Conservation (phyloP, 2,888 invertebrate genomes). For the Amphiduros pacificus region DNA sequence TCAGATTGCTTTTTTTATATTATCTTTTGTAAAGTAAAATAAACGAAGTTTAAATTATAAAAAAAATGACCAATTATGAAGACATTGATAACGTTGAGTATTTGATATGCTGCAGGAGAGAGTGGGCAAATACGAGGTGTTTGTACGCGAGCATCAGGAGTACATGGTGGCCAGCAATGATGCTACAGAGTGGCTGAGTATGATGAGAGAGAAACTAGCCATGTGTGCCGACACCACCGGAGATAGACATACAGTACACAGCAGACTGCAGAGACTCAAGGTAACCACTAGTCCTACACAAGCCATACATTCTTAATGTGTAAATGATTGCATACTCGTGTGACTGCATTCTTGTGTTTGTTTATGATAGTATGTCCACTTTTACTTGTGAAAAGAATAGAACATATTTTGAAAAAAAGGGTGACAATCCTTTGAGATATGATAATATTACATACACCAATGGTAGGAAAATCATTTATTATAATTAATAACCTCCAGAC, state of each 20-base stretch:
- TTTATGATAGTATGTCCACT: no score
- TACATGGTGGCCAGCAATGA: slow-evolving; percentile 48
- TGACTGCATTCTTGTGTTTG: no score
- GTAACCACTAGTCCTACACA: slow-evolving; percentile 36
- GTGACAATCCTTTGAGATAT: no score
- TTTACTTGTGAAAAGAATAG: no score
- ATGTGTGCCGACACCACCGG: slow-evolving; percentile 82
- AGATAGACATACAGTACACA: slow-evolving; percentile 81
- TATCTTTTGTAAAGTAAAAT: not conserved
- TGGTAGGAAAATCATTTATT: no score
- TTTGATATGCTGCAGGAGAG: slow-evolving; percentile 40
- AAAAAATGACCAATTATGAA: not conserved
- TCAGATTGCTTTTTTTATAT: not conserved
- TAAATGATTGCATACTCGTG: no score
- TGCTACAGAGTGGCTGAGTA: slow-evolving; percentile 68
- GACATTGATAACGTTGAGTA: not conserved
- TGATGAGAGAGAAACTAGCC: slow-evolving; percentile 84
- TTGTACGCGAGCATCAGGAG: slow-evolving; percentile 84
- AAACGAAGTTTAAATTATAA: not conserved
- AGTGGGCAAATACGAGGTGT: slow-evolving; percentile 76
- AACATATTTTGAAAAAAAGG: no score
- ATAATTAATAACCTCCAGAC: no score
- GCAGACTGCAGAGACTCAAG: slow-evolving; percentile 75
- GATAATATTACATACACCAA: no score
- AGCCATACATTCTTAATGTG: no score